These are phyloP conservation scores for Phyllotis vaccarum DNA, from an alignment of 2,797 vertebrate genomes.

Conservation along the genomic window DNA sequence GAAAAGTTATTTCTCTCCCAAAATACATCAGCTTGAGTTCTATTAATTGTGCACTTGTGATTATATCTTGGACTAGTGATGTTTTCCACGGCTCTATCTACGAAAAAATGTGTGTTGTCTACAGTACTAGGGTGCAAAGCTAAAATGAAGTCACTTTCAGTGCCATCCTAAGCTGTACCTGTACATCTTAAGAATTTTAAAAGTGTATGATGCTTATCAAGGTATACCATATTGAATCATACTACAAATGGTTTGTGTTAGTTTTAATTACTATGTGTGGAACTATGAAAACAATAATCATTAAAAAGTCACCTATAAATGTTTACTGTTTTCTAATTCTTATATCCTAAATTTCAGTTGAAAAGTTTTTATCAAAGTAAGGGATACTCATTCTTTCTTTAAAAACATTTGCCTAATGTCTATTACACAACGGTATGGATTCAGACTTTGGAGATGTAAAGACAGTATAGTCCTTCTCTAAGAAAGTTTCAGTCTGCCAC, in stretches of 20 bases:
- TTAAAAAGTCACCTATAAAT: slow-evolving; percentile 5
- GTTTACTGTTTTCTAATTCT: slow-evolving; percentile 44
- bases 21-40: not conserved
- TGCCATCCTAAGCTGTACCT: not conserved
- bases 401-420: not conserved
- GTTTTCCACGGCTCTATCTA: not conserved
- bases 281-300: slow-evolving; percentile 20
- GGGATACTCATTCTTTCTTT: slow-evolving; percentile 18
- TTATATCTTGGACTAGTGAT: not conserved
- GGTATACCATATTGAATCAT: not conserved
- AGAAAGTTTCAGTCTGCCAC: not conserved
- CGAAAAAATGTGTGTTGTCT: not conserved
- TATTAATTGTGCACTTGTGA: not conserved
- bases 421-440: not conserved
- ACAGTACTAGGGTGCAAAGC: not conserved
- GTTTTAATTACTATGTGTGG: not conserved
- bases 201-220: not conserved
- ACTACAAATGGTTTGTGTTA: not conserved
- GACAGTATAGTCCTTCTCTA: not conserved
- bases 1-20: not conserved
- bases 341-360: not conserved
- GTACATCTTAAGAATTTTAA: not conserved
- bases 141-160: not conserved
- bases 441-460: not conserved
- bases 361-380: slow-evolving; percentile 22